Evolutionary conservation across 2,888 invertebrate genomes (phyloP), one percentile per base, ranked within the genome.

Genomic region (Parnassius apollo): DNA sequence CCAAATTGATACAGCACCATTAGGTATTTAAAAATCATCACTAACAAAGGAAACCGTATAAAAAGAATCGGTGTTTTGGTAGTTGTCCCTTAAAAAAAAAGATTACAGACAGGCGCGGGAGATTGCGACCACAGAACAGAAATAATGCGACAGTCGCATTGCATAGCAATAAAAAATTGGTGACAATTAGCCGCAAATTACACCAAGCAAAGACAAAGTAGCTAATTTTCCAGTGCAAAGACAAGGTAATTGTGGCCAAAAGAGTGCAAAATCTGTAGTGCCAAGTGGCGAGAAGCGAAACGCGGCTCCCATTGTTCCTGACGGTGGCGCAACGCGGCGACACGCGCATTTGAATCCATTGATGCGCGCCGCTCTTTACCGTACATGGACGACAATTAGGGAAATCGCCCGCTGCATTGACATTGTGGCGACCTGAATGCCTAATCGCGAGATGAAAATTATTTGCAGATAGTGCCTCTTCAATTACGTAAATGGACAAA

Each of bases 311-410:
- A 86, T 88, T 88, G 88, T 88, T 77, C 87, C 74, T 69, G 68
- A 57, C 71, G 71, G 74, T 88, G 82, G 78, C 82, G 88, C 82
- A 88, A 88, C 77, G 75, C 82, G 88, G 86, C 86, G 89, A 88
- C 85, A 89, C 87, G 90, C 86, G 82, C 83, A 76, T 88, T 85
- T 88, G 83, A 80, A 69, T 80, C 81, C 82, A 89, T 88, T 88
- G 88, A 87, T 86, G 85, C 85, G 81, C 80, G 72, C 75, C 73
- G 70, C 69, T 65, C 67, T 68, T 67, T 66, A 66, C 65, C 64
- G 64, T 59, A 57, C 64, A 66, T 62, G 72, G 75, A 75, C 75
- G 67, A 69, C 77, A 78, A 84, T 83, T 80, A 84, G 77, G 81
- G 76, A 85, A 84, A 87, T 81, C 77, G 76, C 71, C 71, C 77